A percentile compares a stretch with the other conserved stretches of the same genome.
Evolutionary conservation across 2,888 invertebrate species (phyloP).

Genomic region (Helleia helle): DNA sequence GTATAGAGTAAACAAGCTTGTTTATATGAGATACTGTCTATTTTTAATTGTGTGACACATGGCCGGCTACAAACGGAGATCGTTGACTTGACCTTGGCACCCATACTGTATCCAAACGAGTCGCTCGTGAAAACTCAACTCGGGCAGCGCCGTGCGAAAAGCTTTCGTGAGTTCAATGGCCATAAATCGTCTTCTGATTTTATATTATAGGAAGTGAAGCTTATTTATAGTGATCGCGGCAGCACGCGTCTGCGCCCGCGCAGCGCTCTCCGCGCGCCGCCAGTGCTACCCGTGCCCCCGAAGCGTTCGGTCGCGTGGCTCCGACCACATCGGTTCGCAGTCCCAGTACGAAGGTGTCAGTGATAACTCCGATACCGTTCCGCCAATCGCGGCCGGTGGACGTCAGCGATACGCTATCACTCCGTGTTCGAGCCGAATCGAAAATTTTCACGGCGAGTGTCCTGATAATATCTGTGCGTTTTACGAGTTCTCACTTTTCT

Average conservation of each 20-base stretch:
- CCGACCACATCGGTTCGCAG: no score
- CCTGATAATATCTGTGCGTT: conserved; percentile 46
- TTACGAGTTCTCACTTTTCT: conserved; percentile 42
- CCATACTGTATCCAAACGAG: conserved; percentile 28
- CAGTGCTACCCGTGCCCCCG: conserved; percentile 40
- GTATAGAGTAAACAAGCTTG: no score
- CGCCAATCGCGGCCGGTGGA: conserved; percentile 46
- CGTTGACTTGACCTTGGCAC: conserved; percentile 36
- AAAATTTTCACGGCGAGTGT: conserved; percentile 40
- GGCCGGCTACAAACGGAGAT: not conserved
- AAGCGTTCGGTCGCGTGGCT: conserved; percentile 45
- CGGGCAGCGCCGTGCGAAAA: conserved; percentile 42
- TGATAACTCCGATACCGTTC: conserved; percentile 54
- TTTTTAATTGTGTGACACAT: not conserved
- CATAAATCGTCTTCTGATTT: conserved; percentile 63
- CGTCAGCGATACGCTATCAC: conserved; percentile 40
- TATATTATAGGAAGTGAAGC: conserved; percentile 58
- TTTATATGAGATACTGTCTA: not conserved
- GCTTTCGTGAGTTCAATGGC: conserved; percentile 62
- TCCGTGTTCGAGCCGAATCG: conserved; percentile 42
- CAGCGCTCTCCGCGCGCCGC: conserved; percentile 26
- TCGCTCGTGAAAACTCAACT: conserved; percentile 28
- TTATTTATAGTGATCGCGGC: conserved; percentile 58
- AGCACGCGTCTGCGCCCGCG: conserved; percentile 34
- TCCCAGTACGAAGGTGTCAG: conserved; percentile 47